Base-by-base conservation (phyloP, 37 sponge, comb jelly and placozoan species). In the Bolinopsis microptera region DNA sequence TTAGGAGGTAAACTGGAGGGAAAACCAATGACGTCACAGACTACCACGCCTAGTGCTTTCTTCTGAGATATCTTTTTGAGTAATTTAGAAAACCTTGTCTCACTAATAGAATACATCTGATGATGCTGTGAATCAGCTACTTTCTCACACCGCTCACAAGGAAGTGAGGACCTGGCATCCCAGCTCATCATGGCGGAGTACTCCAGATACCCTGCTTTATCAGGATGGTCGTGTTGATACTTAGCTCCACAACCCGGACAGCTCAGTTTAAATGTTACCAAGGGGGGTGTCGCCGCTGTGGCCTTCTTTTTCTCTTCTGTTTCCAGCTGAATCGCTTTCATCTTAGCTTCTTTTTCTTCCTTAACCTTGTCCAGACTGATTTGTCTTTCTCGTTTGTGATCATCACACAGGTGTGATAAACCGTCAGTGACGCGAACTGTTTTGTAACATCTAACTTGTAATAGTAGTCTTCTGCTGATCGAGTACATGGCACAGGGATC, bases 171-270 rank as follows among this genome's bases (percentile, higher is more conserved):
- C 18, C 25, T 33, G 26, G 90, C 8, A 16, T 86, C 35, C 90
- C 90, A 86, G 23, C 48, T 2, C 90, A 41, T 86, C 90, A 86
- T 86, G 2, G 61, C 5, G 30, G 13, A 28, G 25, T 86, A 22
- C n/a, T 28, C 36, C 61, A 86, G 28, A 40, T 86, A 86, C n/a
- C 90, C 90, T 0, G 90, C 38, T 38, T 28, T 41, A 13, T 21
- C 61, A 5, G 41, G 61, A 27, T 28, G 1, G 28, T 86, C 23
- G 90, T 86, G 61, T 1, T 86, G 90, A 27, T 86, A 86, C 35
- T 34, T 86, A 39, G 90, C 90, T 9, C 90, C 90, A 86, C 90
- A 86, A 13, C 90, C 90, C 1, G 90, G 90, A 40, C 90, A 86
- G 18, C 30, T 41, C 30, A 86, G 39, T 0, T 40, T 40, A 38